Conservation (phyloP, 2,888 invertebrate genomes). For the Machimus atricapillus region DNA sequence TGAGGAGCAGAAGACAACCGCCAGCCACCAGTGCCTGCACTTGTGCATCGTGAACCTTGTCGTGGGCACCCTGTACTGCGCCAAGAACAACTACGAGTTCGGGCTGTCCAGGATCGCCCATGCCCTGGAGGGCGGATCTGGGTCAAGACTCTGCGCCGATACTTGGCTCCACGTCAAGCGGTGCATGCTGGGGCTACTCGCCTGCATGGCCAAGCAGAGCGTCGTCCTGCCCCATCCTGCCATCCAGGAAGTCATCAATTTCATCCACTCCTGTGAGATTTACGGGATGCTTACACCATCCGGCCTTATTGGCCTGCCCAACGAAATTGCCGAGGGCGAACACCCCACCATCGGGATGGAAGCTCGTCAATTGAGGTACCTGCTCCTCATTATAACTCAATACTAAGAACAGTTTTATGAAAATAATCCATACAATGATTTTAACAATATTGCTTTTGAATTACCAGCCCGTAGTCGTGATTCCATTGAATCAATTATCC, state of each 20-base stretch:
- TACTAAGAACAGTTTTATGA: constrained; percentile 52
- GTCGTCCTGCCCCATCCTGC: constrained; percentile 82
- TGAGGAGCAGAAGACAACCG: constrained; percentile 89
- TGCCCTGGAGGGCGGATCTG: constrained; percentile 70
- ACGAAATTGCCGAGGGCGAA: constrained; percentile 55
- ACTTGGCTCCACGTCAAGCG: constrained; percentile 99
- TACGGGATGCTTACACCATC: constrained; percentile 60
- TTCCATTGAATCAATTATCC: too few species aligned
- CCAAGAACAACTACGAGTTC: constrained; percentile 99
- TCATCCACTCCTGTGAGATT: constrained; percentile 83
- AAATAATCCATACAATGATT: neutral
- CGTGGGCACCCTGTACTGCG: constrained; percentile 97
- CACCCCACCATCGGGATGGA: constrained; percentile 61
- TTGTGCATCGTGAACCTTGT: constrained; percentile 98
- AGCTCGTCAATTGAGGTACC: constrained; percentile 57
- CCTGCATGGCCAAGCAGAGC: constrained; percentile 85
- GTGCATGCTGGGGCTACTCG: constrained; percentile 87
- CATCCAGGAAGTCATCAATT: constrained; percentile 81
- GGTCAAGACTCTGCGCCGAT: constrained; percentile 87
- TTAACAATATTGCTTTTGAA: neutral
- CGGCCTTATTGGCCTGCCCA: constrained; percentile 55
- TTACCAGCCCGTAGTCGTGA: neutral
- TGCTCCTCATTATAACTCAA: constrained; percentile 59
- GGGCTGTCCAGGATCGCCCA: constrained; percentile 97
- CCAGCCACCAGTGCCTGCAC: constrained; percentile 92